Evolutionary conservation across 2,113 vertebrate genomes (phyloP).

Genomic region (Callipepla californica): DNA sequence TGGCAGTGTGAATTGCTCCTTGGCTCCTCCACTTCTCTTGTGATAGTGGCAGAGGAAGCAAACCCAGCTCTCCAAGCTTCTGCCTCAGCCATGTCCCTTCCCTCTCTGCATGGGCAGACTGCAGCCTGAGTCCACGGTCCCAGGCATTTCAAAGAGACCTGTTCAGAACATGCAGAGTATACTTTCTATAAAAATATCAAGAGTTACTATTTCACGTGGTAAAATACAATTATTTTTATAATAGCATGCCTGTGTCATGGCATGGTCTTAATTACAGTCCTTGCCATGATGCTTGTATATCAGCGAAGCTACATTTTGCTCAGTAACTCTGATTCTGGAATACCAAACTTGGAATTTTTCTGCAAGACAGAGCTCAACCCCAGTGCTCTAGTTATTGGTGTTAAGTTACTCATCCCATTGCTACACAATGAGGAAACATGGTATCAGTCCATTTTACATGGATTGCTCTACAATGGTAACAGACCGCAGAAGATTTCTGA

Average conservation of each 20-base stretch:
- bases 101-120: background rate
- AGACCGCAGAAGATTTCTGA: constrained; percentile 49
- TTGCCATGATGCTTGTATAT: background rate
- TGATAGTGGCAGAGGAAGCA: background rate
- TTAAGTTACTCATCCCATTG: constrained; percentile 14
- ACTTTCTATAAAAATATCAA: background rate
- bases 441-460: constrained; percentile 28
- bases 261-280: background rate
- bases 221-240: background rate
- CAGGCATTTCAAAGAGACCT: background rate
- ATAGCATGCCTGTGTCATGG: background rate
- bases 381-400: background rate
- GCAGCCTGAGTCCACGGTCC: background rate
- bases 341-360: background rate
- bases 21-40: background rate
- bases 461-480: constrained; percentile 10
- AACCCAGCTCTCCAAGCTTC: background rate
- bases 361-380: background rate
- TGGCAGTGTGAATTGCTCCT: background rate
- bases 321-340: background rate
- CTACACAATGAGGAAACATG: constrained; percentile 27
- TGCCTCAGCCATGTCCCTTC: background rate
- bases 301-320: background rate
- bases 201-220: background rate
- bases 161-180: background rate